These are phyloP conservation scores for Chesias legatella DNA, from an alignment of 2,888 invertebrate genomes.

Conservation along the genomic window DNA sequence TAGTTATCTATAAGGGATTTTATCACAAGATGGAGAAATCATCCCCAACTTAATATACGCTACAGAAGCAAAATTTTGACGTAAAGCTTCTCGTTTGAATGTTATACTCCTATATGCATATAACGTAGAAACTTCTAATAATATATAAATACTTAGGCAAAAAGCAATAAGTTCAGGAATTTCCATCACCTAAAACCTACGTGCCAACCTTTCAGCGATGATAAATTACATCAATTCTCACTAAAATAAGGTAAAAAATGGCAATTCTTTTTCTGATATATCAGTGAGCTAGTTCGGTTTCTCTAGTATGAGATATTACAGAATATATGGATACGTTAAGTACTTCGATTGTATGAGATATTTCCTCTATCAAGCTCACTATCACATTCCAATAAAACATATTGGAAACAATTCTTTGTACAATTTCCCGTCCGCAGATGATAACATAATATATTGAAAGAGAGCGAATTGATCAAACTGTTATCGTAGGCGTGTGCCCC, in stretches of 20 bases:
- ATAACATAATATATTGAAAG: constrained; percentile 3
- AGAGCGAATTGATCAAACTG: constrained; percentile 27
- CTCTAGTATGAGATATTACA: too few relatives aligned
- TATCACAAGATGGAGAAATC: too few relatives aligned
- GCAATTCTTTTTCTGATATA: constrained; percentile 10
- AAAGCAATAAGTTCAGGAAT: too few relatives aligned
- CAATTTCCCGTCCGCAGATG: constrained; percentile 36
- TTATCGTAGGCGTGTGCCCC: constrained; percentile 10
- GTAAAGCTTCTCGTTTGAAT: too few relatives aligned
- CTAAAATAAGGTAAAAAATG: constrained; percentile 1
- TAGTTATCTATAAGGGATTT: too few relatives aligned
- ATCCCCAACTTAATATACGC: too few relatives aligned
- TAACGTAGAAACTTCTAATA: too few relatives aligned
- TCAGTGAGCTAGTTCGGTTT: constrained; percentile 9
- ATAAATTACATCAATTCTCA: constrained; percentile 3
- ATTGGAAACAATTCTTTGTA: constrained; percentile 50
- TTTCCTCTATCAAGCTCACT: constrained; percentile 37
- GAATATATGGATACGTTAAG: constrained; percentile 13
- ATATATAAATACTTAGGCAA: too few relatives aligned
- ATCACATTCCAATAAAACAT: constrained; percentile 47
- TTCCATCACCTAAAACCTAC: not conserved
- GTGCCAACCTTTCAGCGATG: not conserved
- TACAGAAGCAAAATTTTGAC: too few relatives aligned
- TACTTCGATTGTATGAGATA: constrained; percentile 33
- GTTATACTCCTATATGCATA: too few relatives aligned